Evolutionary conservation across 2,113 vertebrate species (phyloP).

Genomic region (Nyctibius bracteatus): DNA sequence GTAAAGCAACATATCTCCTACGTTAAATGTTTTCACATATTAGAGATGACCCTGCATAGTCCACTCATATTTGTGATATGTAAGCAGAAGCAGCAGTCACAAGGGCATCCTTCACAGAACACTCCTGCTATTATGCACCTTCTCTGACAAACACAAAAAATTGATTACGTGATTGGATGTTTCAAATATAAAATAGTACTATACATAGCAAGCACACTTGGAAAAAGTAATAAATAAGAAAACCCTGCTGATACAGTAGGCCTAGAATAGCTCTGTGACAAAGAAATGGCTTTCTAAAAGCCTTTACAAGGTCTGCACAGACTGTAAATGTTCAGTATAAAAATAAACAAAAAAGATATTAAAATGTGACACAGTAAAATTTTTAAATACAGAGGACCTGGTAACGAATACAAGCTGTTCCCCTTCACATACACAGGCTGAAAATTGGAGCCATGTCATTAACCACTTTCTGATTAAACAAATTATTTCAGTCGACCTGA

Average conservation of each 20-base stretch:
- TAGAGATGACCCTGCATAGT: not conserved
- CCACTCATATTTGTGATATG: not conserved
- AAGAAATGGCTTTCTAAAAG: conserved; percentile 15
- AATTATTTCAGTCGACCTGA: not conserved
- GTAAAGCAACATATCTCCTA: not conserved
- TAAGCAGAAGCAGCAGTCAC: not conserved
- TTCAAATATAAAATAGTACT: not conserved
- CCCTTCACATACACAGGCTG: not conserved
- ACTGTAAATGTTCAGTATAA: not conserved
- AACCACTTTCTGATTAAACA: not conserved
- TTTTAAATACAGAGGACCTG: not conserved
- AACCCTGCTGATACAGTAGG: not conserved
- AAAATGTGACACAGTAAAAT: not conserved
- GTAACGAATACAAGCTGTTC: not conserved
- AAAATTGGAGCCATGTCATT: not conserved
- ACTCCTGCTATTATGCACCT: not conserved
- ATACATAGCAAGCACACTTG: not conserved
- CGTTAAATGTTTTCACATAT: not conserved
- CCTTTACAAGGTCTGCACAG: conserved; percentile 2
- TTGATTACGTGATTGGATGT: not conserved
- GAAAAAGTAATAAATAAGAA: conserved; percentile 38
- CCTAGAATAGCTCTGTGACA: not conserved
- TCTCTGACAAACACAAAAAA: not conserved
- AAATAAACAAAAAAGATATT: not conserved
- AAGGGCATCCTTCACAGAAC: not conserved